Base-by-base conservation (phyloP, 2,113 vertebrate species). In the Pterocles orientalis region DNA sequence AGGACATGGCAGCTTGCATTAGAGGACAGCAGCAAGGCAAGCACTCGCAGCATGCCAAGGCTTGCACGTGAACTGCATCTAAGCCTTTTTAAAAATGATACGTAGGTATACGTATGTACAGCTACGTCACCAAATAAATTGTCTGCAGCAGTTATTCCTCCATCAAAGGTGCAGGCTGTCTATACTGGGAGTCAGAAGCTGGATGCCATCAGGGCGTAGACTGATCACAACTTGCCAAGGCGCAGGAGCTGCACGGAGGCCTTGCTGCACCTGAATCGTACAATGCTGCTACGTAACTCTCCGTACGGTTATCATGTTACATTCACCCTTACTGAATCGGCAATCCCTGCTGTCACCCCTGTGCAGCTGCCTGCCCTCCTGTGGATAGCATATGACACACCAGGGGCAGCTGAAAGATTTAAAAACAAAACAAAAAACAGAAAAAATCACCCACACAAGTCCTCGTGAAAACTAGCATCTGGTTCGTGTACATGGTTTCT, bases 11-110 rank as follows among this genome's bases (percentile, higher is more conserved):
- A 96, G 92, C 86, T 95, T 84, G 82, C 69, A 87, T 71, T 83
- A 95, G 72, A 96, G 73, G 88, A 94, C 78, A 82, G 79, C 33
- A 91, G 70, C 72, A 94, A 94, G 82, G 94, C 68, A 91, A 94
- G 83, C 76, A 72, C 73, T 83, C 1, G 3, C 57, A 94, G 70
- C 3, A 4, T 69, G 86, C 92, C 54, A 82, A 92, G 58, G n/a
- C 34, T 75, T 58, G 69, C 71, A 94, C 1, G 1, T 75, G 56
- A 96, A 83, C 47, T 31, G 48, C 68, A 89, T 77, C 48, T 31
- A 61, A 41, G 21, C 33, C 7, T 57, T 82, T 60, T 77, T 41
- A 1, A 9, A 78, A 92, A 61, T 26, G 0, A 3, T 31, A 48
- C 7, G 6, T 39, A 81, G 16, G 8, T 24, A 34, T 43, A 21